Conservation (phyloP, 2,113 vertebrate species). For the Phrynocephalus versicolor region DNA sequence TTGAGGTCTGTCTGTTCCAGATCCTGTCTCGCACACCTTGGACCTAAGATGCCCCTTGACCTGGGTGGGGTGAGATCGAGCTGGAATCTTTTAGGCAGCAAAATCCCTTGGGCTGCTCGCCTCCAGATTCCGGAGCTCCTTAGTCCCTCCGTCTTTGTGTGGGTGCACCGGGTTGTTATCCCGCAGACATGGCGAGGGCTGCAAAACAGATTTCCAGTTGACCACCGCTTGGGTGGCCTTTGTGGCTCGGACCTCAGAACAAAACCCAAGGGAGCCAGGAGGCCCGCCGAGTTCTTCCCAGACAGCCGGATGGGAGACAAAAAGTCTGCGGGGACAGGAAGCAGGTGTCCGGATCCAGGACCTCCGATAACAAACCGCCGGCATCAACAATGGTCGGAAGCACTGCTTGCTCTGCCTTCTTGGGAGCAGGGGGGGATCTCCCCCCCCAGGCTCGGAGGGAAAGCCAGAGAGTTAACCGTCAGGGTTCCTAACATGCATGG, state of each 20-base stretch:
- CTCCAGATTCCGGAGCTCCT: no score
- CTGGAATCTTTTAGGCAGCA: no score
- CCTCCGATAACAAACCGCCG: constrained; percentile 33
- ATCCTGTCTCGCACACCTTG: no score
- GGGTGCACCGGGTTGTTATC: no score
- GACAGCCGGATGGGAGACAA: constrained; percentile 7
- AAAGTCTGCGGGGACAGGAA: constrained; percentile 63
- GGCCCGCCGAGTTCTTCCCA: constrained; percentile 50
- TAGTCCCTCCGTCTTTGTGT: no score
- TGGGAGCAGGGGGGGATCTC: background rate
- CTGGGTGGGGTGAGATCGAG: no score
- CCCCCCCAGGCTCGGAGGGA: background rate
- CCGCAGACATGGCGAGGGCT: background rate
- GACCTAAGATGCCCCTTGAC: no score
- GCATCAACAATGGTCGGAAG: constrained; percentile 13
- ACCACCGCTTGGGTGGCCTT: background rate
- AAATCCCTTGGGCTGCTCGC: no score
- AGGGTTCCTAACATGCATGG: background rate
- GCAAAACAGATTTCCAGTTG: no score
- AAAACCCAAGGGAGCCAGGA: no score
- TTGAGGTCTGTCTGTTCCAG: no score
- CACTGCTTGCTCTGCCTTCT: background rate
- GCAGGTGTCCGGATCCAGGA: constrained; percentile 54
- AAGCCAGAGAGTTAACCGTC: no score
- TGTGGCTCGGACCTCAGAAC: background rate